Conservation (phyloP, 2,113 vertebrate genomes). For the Procavia capensis region DNA sequence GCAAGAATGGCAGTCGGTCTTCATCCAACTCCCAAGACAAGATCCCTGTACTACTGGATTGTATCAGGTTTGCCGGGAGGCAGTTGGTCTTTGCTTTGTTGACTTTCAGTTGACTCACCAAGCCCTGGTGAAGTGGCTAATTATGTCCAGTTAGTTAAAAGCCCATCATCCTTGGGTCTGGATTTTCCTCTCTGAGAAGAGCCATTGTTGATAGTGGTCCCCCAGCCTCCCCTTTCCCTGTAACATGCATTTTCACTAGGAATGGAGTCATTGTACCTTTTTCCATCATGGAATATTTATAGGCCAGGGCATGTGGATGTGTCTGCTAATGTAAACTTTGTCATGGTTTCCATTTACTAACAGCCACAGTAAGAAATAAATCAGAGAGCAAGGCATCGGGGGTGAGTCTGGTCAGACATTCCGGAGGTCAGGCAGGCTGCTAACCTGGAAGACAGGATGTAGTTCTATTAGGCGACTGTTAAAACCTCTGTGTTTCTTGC, state of each 20-base stretch:
- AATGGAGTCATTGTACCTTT: conserved; percentile 73
- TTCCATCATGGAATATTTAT: conserved; percentile 72
- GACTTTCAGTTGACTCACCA: background rate
- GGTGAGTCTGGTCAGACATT: background rate
- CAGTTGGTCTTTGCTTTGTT: background rate
- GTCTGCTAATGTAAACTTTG: conserved; percentile 77
- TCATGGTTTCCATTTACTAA: conserved; percentile 78
- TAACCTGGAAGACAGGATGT: conserved; percentile 55
- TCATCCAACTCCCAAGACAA: conserved; percentile 74
- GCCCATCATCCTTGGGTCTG: background rate
- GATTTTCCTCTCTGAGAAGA: conserved; percentile 59
- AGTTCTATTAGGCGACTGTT: conserved; percentile 41
- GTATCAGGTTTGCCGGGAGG: conserved; percentile 64
- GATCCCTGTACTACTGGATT: conserved; percentile 78
- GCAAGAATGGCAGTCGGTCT: conserved; percentile 73
- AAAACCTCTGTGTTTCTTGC: conserved; percentile 57
- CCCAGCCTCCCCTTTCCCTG: background rate
- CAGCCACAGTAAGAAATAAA: conserved; percentile 71
- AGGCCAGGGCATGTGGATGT: conserved; percentile 73
- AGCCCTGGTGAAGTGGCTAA: conserved; percentile 1
- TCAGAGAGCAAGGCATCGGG: conserved; percentile 58
- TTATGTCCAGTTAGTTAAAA: background rate
- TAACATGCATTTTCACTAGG: conserved; percentile 68
- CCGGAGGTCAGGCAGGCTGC: conserved; percentile 52
- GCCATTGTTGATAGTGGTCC: background rate